A percentile compares a stretch with the other conserved stretches of the same genome.
Evolutionary conservation across 2,888 invertebrate genomes (phyloP).

Genomic region (Drosophila tanythrix): DNA sequence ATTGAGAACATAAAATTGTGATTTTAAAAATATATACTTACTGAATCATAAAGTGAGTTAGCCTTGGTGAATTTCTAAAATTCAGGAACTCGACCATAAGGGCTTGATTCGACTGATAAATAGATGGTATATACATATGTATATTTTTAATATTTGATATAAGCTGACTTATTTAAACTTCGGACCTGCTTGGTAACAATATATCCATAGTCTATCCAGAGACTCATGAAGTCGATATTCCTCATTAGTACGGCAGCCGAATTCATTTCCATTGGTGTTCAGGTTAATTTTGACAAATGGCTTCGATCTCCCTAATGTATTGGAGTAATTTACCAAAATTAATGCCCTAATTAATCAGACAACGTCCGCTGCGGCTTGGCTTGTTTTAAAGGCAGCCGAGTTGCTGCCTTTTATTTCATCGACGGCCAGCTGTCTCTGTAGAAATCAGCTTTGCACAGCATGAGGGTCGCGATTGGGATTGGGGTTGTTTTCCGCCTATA

Average conservation of each 20-base stretch:
- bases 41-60: too few species aligned
- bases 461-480: background rate
- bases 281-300: constrained; percentile 85
- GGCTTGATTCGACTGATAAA: too few species aligned
- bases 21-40: too few species aligned
- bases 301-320: constrained; percentile 84
- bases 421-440: constrained; percentile 50
- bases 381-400: constrained; percentile 44
- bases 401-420: constrained; percentile 14
- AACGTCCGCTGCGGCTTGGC: constrained; percentile 46
- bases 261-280: constrained; percentile 76
- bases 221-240: constrained; percentile 25
- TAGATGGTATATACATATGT: too few species aligned
- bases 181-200: too few species aligned
- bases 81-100: too few species aligned
- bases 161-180: too few species aligned
- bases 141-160: too few species aligned
- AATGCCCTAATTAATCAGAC: constrained; percentile 83
- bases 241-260: constrained; percentile 55
- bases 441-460: constrained; percentile 58
- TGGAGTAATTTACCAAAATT: constrained; percentile 84
- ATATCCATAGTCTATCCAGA: constrained; percentile 23
- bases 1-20: too few species aligned
- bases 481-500: background rate
- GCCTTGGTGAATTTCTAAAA: too few species aligned